These are phyloP conservation scores for Vidua chalybeata DNA, from an alignment of 2,113 vertebrate species.

Conservation along the genomic window DNA sequence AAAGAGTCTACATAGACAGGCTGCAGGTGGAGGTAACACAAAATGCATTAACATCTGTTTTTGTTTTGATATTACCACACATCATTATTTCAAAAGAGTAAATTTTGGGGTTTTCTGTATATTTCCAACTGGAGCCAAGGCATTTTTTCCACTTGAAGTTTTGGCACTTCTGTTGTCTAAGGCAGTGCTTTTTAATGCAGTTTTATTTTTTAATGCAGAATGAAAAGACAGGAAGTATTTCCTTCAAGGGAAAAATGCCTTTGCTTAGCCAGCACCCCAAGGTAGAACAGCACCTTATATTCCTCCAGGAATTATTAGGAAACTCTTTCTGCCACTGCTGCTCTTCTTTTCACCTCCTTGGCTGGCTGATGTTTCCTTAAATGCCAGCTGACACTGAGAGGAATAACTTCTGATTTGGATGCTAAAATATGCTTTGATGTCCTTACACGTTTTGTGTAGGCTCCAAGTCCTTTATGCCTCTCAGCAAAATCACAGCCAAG, in stretches of 20 bases:
- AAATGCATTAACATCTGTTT: accelerated
- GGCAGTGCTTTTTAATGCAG: accelerated
- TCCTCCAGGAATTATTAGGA: neutral
- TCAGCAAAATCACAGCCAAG: neutral
- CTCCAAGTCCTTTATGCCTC: neutral
- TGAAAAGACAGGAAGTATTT: neutral
- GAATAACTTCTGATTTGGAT: neutral
- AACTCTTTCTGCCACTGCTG: neutral
- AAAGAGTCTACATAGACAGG: accelerated
- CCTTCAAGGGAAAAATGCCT: neutral
- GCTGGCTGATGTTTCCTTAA: neutral
- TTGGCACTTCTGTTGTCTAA: neutral
- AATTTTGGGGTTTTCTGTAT: neutral
- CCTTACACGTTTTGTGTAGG: neutral
- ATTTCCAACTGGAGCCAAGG: neutral
- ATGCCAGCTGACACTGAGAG: neutral
- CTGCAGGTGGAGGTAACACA: neutral
- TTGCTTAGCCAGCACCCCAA: neutral
- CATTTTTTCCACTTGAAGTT: neutral
- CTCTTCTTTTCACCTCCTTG: neutral
- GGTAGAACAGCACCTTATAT: neutral
- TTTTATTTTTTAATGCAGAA: neutral
- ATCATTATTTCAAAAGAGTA: neutral
- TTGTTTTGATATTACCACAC: neutral
- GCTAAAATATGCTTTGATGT: slow-evolving; percentile 5